phyloP scores from a whole-genome alignment of 2,888 invertebrate genomes.

The Drymonia ruficornis region DNA sequence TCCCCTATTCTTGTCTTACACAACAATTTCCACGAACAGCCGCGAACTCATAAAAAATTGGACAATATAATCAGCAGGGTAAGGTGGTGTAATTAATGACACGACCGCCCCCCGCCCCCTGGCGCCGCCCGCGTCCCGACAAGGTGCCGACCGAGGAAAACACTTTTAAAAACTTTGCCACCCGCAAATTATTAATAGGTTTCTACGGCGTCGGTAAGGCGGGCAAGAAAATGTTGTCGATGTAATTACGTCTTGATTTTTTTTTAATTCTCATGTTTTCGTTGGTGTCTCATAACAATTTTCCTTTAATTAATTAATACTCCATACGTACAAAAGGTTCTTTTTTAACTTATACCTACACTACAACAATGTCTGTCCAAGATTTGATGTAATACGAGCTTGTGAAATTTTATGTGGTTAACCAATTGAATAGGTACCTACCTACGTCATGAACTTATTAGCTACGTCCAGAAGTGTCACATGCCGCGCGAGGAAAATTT shows the following conservation, averaged over 20 bases:
- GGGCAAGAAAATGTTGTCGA: conserved; percentile 1
- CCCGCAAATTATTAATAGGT: conserved; percentile 82
- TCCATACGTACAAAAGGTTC: too few relatives aligned
- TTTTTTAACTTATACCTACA: too few relatives aligned
- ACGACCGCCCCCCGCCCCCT: conserved; percentile 19
- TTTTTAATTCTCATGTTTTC: too few relatives aligned
- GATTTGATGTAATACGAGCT: too few relatives aligned
- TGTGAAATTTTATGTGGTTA: too few relatives aligned
- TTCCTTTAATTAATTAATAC: too few relatives aligned
- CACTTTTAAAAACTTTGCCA: conserved; percentile 80
- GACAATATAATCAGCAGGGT: conserved; percentile 69
- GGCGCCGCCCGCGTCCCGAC: conserved; percentile 46
- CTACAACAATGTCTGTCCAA: too few relatives aligned
- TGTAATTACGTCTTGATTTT: background rate
- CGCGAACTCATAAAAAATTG: conserved; percentile 62
- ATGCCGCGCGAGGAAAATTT: too few relatives aligned
- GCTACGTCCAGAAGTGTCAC: too few relatives aligned
- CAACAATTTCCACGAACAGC: conserved; percentile 46
- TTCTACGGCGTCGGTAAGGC: conserved; percentile 57
- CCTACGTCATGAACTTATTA: too few relatives aligned
- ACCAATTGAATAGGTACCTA: too few relatives aligned
- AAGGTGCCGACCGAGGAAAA: conserved; percentile 62
- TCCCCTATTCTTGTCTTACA: conserved; percentile 29
- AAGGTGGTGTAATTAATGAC: conserved; percentile 72
- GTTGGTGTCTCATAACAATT: too few relatives aligned